Conservation (phyloP, 2,888 invertebrate genomes). For the Pasiphila rectangulata region DNA sequence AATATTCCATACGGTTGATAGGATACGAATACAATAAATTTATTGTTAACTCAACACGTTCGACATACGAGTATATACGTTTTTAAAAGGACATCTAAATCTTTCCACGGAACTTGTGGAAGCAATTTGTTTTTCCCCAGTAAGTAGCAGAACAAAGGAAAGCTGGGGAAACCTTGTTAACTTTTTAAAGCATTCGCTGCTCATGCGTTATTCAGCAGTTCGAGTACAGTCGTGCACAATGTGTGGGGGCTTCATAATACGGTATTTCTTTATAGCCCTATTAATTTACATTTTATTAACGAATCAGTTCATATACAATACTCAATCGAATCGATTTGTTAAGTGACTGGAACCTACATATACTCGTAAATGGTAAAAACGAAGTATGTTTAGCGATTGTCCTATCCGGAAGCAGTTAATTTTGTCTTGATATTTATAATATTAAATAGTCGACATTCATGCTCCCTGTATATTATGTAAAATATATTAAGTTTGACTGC, state of each 20-base stretch:
- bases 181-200: constrained; percentile 74
- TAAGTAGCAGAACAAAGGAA: constrained; percentile 72
- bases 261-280: constrained; percentile 9
- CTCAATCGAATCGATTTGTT: too few species aligned
- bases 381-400: too few species aligned
- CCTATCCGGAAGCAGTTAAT: too few species aligned
- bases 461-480: background rate
- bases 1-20: too few species aligned
- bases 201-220: constrained; percentile 72
- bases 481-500: constrained; percentile 8
- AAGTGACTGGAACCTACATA: too few species aligned
- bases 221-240: constrained; percentile 41
- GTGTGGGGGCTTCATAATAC: constrained; percentile 25
- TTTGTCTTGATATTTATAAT: too few species aligned
- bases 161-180: constrained; percentile 75
- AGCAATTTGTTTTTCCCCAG: constrained; percentile 67
- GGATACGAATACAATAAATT: too few species aligned
- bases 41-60: background rate
- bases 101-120: constrained; percentile 47
- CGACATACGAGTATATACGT: constrained; percentile 4
- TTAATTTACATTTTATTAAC: too few species aligned
- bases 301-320: too few species aligned
- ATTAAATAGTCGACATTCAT: too few species aligned
- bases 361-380: too few species aligned
- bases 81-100: constrained; percentile 34